Conservation (phyloP, 2,888 invertebrate species). For the Synanthedon tipuliformis region DNA sequence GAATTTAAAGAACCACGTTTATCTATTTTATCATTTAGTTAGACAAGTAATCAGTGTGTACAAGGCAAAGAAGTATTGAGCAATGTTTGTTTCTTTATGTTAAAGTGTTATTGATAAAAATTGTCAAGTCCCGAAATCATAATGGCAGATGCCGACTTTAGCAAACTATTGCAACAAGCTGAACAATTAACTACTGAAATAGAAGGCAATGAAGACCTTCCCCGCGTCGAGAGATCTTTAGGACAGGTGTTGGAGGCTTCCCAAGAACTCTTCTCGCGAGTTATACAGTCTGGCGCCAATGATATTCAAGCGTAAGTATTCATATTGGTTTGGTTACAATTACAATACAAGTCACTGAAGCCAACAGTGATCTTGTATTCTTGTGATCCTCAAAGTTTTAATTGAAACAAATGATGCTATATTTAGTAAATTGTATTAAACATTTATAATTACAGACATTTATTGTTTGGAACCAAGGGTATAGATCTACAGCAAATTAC, state of each 20-base stretch:
- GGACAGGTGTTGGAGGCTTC: slow-evolving; percentile 93
- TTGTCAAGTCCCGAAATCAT: too few species aligned
- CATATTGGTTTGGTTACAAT: too few species aligned
- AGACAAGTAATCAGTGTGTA: too few species aligned
- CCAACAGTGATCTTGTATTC: too few species aligned
- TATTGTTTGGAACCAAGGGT: slow-evolving; percentile 90
- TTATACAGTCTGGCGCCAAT: slow-evolving; percentile 86
- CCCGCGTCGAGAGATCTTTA: slow-evolving; percentile 88
- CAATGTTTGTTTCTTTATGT: too few species aligned
- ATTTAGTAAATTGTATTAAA: not conserved
- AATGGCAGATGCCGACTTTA: slow-evolving; percentile 77
- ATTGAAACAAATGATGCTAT: not conserved
- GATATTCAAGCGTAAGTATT: slow-evolving; percentile 90
- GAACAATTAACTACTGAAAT: slow-evolving; percentile 92
- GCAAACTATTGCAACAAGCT: slow-evolving; percentile 89
- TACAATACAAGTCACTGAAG: too few species aligned
- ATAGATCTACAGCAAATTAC: slow-evolving; percentile 94
- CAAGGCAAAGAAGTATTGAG: too few species aligned
- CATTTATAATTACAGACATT: slow-evolving; percentile 72
- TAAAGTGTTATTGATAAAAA: too few species aligned
- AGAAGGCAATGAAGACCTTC: slow-evolving; percentile 85
- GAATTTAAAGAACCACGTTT: too few species aligned
- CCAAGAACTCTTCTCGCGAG: slow-evolving; percentile 87
- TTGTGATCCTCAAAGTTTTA: not conserved
- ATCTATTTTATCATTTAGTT: too few species aligned